Base-by-base conservation (phyloP, 2,888 invertebrate genomes). In the Amiota mariae region DNA sequence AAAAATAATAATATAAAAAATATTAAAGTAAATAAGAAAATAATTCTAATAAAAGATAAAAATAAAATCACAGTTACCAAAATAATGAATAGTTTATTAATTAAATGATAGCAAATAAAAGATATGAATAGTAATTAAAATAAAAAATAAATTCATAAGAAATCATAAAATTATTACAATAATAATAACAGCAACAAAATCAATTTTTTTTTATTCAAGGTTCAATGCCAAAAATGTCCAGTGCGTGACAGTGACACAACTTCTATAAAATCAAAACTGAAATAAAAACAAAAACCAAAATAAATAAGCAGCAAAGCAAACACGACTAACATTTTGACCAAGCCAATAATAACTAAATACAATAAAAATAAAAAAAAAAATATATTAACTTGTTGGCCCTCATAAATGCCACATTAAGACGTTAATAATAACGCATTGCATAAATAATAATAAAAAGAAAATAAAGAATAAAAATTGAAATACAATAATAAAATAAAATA, bases 381-480 rank as follows among this genome's bases (percentile, higher is more conserved):
- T 6, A 36, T 6, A 36, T 36, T 36, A 36, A 66, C 68, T 47
- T 48, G 77, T 75, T 80, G 79, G 54, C 79, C 80, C 75, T 79
- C 79, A 76, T 74, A 76, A 78, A 76, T 80, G 85, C 83, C 80
- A 79, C 80, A 84, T 85, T 79, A 79, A 84, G 83, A 80, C 80
- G 84, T 82, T 81, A 85, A 78, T 82, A 84, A 81, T 80, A 75
- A 82, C 79, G 81, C 81, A 81, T 36, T 79, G 79, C 82, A 68
- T 68, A 68, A 68, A 51, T 20, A 51, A 68, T 68, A 49, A 54
- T 66, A 12, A 54, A 74, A 61, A 51, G 15, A 59, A 15, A 54
- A 54, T 13, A 54, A 54, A 54, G 54, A 54, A 13, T 54, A 54
- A 54, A n/a, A 54, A 54, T 15, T 15, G 12, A 13, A 54, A 54